A percentile compares a stretch with the other conserved stretches of the same genome.
phyloP scores from a whole-genome alignment of 2,113 vertebrate species.

The Hiodon tergisus region DNA sequence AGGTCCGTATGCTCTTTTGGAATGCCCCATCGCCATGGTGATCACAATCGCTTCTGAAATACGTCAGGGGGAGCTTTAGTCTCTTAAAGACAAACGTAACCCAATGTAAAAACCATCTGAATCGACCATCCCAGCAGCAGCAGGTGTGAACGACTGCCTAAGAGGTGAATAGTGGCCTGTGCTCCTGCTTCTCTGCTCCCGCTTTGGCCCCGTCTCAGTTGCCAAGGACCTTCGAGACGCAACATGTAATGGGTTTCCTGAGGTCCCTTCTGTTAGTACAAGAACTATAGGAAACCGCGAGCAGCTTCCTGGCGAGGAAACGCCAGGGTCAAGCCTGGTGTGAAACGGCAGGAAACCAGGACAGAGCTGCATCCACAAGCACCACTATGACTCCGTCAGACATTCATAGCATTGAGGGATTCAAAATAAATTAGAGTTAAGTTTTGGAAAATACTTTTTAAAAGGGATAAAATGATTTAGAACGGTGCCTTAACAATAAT shows the following conservation, averaged over 20 bases:
- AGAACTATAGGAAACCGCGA: slow-evolving; percentile 42
- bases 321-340: slow-evolving; percentile 42
- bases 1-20: slow-evolving; percentile 34
- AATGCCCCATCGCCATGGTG: background rate
- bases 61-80: background rate
- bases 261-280: slow-evolving; percentile 22
- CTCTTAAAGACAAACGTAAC: background rate
- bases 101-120: background rate
- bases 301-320: slow-evolving; percentile 29
- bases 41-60: too few species aligned
- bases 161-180: slow-evolving; percentile 58
- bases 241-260: slow-evolving; percentile 33
- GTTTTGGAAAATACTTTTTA: too few species aligned
- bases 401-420: background rate
- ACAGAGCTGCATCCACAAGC: background rate
- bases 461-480: background rate
- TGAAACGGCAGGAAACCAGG: slow-evolving; percentile 54
- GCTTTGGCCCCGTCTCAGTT: slow-evolving; percentile 19
- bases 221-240: slow-evolving; percentile 31
- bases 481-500: background rate
- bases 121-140: too few species aligned
- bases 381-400: background rate
- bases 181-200: slow-evolving; percentile 44
- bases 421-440: too few species aligned
- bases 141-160: too few species aligned